phyloP scores from a whole-genome alignment of 2,888 invertebrate genomes.

The Tinea semifulvella region DNA sequence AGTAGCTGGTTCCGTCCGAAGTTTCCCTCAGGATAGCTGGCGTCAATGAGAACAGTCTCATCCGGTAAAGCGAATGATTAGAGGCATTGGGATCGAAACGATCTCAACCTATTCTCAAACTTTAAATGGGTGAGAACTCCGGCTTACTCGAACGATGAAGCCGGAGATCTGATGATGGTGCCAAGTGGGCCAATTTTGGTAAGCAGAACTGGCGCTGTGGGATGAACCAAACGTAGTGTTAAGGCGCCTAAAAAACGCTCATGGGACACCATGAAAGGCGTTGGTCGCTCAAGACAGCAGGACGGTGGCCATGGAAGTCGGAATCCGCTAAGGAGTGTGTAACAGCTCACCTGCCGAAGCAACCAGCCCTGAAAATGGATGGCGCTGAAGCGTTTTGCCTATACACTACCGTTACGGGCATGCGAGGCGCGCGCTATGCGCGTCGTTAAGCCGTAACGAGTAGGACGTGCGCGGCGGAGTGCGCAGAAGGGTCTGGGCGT shows the following conservation, averaged over 20 bases:
- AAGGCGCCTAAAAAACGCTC: conserved; percentile 71
- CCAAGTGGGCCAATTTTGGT: conserved; percentile 79
- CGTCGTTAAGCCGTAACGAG: conserved; percentile 66
- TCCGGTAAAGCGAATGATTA: conserved; percentile 82
- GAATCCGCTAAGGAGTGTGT: conserved; percentile 69
- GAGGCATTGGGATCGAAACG: conserved; percentile 74
- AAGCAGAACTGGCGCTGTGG: conserved; percentile 84
- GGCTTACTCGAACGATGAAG: conserved; percentile 67
- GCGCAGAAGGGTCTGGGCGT: conserved; percentile 69
- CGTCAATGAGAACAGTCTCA: conserved; percentile 58
- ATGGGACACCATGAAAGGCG: conserved; percentile 46
- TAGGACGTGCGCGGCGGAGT: conserved; percentile 55
- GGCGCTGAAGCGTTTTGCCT: conserved; percentile 65
- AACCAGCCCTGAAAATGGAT: conserved; percentile 74
- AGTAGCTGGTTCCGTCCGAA: conserved; percentile 81
- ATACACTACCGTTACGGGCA: conserved; percentile 56
- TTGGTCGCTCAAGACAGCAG: conserved; percentile 72
- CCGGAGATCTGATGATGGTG: conserved; percentile 63
- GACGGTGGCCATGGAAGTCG: conserved; percentile 82
- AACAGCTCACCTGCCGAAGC: conserved; percentile 71
- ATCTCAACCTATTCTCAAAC: conserved; percentile 80
- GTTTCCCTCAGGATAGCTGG: conserved; percentile 80
- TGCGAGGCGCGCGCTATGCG: conserved; percentile 25
- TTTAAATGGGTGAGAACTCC: conserved; percentile 74
- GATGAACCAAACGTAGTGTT: conserved; percentile 78